Conservation (phyloP, 2,797 vertebrate species). For the Adrianichthys oophorus region DNA sequence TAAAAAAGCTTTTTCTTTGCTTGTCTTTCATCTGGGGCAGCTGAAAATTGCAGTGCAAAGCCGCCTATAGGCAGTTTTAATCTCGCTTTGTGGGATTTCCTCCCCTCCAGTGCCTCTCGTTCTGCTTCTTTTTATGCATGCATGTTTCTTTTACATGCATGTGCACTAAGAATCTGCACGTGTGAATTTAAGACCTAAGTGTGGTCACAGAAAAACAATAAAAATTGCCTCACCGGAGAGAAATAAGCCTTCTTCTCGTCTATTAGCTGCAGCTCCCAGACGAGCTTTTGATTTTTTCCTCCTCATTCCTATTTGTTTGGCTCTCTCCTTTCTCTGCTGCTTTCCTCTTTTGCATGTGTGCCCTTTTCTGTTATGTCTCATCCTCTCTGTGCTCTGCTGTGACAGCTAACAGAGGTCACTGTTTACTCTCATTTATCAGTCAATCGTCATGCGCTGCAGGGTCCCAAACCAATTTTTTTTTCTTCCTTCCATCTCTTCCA, state of each 20-base stretch:
- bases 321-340: constrained; percentile 1
- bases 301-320: constrained; percentile 23
- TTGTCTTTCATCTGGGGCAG: no score
- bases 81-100: constrained; percentile 12
- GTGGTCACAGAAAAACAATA: constrained; percentile 29
- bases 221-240: constrained; percentile 17
- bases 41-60: no score
- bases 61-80: constrained; percentile 19
- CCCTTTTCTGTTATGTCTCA: constrained; percentile 45
- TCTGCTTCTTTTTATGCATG: constrained; percentile 21
- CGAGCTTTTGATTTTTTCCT: constrained; percentile 21
- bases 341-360: constrained; percentile 3
- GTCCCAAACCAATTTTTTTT: constrained; percentile 38
- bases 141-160: constrained; percentile 13
- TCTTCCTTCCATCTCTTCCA: constrained; percentile 30
- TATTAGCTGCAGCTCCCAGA: constrained; percentile 11
- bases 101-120: constrained; percentile 17
- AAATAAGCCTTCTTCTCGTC: constrained; percentile 27
- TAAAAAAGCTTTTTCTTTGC: background rate
- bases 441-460: constrained; percentile 69
- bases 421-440: constrained; percentile 80
- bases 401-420: constrained; percentile 80
- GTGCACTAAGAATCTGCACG: background rate
- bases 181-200: constrained; percentile 15
- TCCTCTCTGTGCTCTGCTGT: constrained; percentile 56